A percentile compares a stretch with the other conserved stretches of the same genome.
Conservation (phyloP, 2,797 vertebrate species). For the Semotilus atromaculatus region DNA sequence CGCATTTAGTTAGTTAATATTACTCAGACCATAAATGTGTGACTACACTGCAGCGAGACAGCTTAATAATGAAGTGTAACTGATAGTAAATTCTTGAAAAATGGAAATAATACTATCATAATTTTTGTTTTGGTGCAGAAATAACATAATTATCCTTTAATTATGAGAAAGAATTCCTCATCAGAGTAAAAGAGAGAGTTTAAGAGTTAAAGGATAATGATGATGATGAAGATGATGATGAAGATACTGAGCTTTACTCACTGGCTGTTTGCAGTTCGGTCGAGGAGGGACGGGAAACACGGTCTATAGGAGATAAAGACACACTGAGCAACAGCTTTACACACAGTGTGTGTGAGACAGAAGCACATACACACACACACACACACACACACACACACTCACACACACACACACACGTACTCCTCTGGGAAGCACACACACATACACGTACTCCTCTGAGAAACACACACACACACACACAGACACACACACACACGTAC, state of each 20-base stretch:
- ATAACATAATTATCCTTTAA: background rate
- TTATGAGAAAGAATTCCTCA: background rate
- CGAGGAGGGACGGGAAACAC: conserved; percentile 90
- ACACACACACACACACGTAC: too few species aligned
- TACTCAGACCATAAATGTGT: background rate
- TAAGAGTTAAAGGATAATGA: background rate
- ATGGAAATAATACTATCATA: background rate
- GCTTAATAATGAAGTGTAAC: background rate
- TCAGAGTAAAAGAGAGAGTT: background rate
- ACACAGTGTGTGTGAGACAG: background rate
- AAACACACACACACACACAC: conserved; percentile 63
- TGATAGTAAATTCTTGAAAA: background rate
- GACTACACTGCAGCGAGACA: background rate
- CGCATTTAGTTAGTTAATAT: background rate
- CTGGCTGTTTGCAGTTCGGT: conserved; percentile 91
- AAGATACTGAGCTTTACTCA: conserved; percentile 75
- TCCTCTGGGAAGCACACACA: too few species aligned
- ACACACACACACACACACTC: conserved; percentile 62
- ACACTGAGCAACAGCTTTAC: conserved; percentile 32
- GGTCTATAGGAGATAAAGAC: conserved; percentile 76
- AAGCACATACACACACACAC: conserved; percentile 55
- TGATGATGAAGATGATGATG: background rate
- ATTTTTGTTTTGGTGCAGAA: background rate
- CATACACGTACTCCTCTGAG: conserved; percentile 80
- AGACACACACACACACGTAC: conserved; percentile 58